These are phyloP conservation scores for Danio tinwini DNA, from an alignment of 2,797 vertebrate species.

Conservation along the genomic window DNA sequence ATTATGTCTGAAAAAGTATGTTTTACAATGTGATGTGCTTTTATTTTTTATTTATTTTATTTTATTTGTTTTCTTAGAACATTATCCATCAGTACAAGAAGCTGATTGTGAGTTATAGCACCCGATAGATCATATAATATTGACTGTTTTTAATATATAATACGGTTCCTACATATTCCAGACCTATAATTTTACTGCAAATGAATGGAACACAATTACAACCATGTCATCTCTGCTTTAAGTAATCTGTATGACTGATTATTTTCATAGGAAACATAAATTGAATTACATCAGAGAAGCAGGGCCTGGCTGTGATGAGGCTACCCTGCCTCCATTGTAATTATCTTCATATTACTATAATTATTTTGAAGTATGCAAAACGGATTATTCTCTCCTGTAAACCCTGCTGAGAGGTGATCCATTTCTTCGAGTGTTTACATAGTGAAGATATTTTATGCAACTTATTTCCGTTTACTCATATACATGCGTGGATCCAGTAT, in stretches of 20 bases:
- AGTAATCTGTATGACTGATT: slow-evolving; percentile 74
- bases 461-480: not conserved
- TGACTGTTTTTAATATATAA: slow-evolving; percentile 44
- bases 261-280: slow-evolving; percentile 76
- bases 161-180: slow-evolving; percentile 57
- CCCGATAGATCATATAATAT: slow-evolving; percentile 61
- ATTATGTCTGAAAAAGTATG: not conserved
- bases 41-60: not conserved
- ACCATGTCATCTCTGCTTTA: slow-evolving; percentile 69
- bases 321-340: slow-evolving; percentile 71
- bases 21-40: not conserved
- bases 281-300: slow-evolving; percentile 74
- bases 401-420: slow-evolving; percentile 56
- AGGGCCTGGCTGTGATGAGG: slow-evolving; percentile 73
- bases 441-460: not conserved
- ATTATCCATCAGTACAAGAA: slow-evolving; percentile 54
- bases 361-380: slow-evolving; percentile 79
- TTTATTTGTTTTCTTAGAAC: slow-evolving; percentile 57
- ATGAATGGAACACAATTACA: slow-evolving; percentile 68
- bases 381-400: slow-evolving; percentile 70
- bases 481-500: not conserved
- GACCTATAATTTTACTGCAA: slow-evolving; percentile 63
- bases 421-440: slow-evolving; percentile 63
- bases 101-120: slow-evolving; percentile 60
- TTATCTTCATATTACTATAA: slow-evolving; percentile 81